Conservation (phyloP, 1,140 invertebrate genomes). For the Diabrotica undecimpunctata region DNA sequence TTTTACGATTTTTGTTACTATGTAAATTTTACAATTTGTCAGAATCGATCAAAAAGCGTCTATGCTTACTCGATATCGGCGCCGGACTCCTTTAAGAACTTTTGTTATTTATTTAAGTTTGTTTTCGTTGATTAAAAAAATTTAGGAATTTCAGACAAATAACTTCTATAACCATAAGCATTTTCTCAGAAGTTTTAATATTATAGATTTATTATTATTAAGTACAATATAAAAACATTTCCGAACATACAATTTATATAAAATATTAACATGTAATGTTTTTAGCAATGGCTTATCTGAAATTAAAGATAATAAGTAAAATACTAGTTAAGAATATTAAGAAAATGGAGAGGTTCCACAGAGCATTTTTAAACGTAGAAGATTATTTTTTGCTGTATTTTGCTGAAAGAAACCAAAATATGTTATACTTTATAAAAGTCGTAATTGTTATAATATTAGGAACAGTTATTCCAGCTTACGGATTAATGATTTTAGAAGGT, state of each 20-base stretch:
- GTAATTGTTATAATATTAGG: background rate
- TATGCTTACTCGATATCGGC: too few species aligned
- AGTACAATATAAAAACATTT: background rate
- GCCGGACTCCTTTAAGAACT: too few species aligned
- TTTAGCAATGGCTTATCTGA: background rate
- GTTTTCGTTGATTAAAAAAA: too few species aligned
- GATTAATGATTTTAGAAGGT: conserved; percentile 5
- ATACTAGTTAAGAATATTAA: background rate
- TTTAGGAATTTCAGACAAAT: too few species aligned
- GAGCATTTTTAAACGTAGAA: background rate
- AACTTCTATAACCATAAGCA: too few species aligned
- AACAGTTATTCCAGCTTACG: conserved; percentile 7
- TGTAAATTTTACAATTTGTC: too few species aligned
- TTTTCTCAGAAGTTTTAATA: too few species aligned
- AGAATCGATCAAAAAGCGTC: too few species aligned
- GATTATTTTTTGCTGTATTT: background rate
- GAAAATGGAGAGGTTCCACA: background rate
- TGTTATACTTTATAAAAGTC: background rate
- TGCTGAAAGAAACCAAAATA: background rate
- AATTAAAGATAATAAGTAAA: background rate
- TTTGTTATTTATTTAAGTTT: too few species aligned
- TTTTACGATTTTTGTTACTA: too few species aligned
- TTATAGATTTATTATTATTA: too few species aligned
- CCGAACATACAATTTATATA: background rate
- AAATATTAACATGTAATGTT: background rate